These are phyloP conservation scores for Sweltsa coloradensis DNA, from an alignment of 1,140 invertebrate genomes.

Conservation along the genomic window DNA sequence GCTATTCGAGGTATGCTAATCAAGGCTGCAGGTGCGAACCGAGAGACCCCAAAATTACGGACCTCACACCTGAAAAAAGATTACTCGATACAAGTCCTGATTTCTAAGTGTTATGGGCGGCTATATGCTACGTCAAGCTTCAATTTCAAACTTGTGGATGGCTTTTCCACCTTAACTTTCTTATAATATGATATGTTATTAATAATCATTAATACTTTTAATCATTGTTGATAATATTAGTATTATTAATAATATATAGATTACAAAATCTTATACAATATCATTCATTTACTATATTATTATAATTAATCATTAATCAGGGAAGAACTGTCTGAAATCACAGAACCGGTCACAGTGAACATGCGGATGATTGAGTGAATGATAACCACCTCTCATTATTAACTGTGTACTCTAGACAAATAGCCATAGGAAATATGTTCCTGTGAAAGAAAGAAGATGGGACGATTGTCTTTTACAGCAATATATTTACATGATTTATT, in stretches of 20 bases:
- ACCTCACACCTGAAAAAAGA: conserved; percentile 37
- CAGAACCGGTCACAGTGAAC: too few relatives aligned
- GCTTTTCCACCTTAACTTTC: not conserved
- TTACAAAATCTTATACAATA: not conserved
- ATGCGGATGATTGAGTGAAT: too few relatives aligned
- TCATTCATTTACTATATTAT: conserved; percentile 5
- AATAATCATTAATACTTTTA: conserved; percentile 1
- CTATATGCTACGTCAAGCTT: not conserved
- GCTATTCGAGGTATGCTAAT: conserved; percentile 63
- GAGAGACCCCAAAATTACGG: conserved; percentile 33
- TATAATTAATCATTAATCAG: too few relatives aligned
- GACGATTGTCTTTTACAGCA: too few relatives aligned
- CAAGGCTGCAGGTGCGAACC: conserved; percentile 47
- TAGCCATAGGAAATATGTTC: too few relatives aligned
- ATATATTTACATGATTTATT: too few relatives aligned
- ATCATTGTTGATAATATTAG: not conserved
- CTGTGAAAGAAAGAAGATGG: too few relatives aligned
- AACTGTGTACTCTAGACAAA: too few relatives aligned
- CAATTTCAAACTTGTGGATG: not conserved
- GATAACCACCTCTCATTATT: too few relatives aligned
- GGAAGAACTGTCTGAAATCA: too few relatives aligned
- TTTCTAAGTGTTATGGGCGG: conserved; percentile 1
- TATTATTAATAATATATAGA: not conserved
- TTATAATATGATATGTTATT: conserved; percentile 1
- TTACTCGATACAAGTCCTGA: conserved; percentile 31